Evolutionary conservation across 2,113 vertebrate species (phyloP).

Genomic region (Lampris megalopsis): DNA sequence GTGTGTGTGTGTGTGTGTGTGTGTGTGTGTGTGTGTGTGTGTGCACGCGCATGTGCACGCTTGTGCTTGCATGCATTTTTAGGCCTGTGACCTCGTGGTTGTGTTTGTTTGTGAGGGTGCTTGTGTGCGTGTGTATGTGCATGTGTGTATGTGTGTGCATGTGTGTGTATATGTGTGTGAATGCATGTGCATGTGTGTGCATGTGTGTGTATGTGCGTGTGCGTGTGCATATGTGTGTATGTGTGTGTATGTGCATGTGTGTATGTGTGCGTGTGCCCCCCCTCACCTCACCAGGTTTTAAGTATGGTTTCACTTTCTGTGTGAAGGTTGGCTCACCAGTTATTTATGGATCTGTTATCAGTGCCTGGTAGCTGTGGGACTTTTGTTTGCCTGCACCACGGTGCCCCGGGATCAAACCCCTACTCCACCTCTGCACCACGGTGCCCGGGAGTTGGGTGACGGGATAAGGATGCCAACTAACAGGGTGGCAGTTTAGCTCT

Average conservation of each 20-base stretch:
- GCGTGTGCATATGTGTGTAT: neutral
- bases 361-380: neutral
- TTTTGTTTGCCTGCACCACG: neutral
- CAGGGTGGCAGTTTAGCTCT: too few relatives aligned
- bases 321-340: conserved; percentile 7
- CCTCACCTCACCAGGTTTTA: conserved; percentile 22
- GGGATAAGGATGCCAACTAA: too few relatives aligned
- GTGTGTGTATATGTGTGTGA: neutral
- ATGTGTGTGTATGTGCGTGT: neutral
- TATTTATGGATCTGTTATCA: conserved; percentile 24
- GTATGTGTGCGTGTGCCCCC: conserved; percentile 17
- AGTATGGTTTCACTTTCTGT: conserved; percentile 57
- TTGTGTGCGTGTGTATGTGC: neutral
- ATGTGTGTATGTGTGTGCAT: neutral
- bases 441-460: too few relatives aligned
- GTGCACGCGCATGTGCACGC: neutral
- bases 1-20: neutral
- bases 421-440: too few relatives aligned
- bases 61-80: neutral
- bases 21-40: neutral
- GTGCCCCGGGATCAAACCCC: too few relatives aligned
- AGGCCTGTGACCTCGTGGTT: too few relatives aligned
- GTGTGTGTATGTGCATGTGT: neutral
- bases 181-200: neutral
- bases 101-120: conserved; percentile 17